Percentiles rank a stretch among this genome's conserved stretches.
Conservation (phyloP, 2,797 vertebrate species). For the Hyperoplus lanceolatus region DNA sequence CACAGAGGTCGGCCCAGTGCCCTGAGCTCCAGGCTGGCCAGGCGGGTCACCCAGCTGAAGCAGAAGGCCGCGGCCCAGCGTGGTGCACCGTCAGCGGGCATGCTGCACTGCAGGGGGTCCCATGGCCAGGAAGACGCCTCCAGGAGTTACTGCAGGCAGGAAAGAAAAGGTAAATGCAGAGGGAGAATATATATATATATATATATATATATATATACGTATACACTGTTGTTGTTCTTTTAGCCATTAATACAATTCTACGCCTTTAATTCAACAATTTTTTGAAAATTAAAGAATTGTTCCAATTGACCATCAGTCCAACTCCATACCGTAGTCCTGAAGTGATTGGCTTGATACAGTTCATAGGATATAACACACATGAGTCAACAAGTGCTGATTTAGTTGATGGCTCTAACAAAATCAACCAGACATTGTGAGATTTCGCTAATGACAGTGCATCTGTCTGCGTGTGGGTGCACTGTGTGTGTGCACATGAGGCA, state of each 20-base stretch:
- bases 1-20: constrained; percentile 82
- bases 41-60: constrained; percentile 89
- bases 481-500: constrained; percentile 15
- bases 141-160: constrained; percentile 83
- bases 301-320: background rate
- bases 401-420: constrained; percentile 26
- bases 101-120: constrained; percentile 85
- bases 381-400: constrained; percentile 23
- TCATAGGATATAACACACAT: constrained; percentile 17
- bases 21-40: constrained; percentile 86
- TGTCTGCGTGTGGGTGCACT: constrained; percentile 9
- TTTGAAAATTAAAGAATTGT: background rate
- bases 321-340: too few relatives aligned
- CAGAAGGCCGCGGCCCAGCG: constrained; percentile 89
- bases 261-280: background rate
- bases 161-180: constrained; percentile 63
- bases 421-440: constrained; percentile 46
- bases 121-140: constrained; percentile 68
- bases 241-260: background rate
- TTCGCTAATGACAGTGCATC: constrained; percentile 17
- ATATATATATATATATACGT: too few relatives aligned
- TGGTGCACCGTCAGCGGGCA: constrained; percentile 77
- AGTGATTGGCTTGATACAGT: background rate
- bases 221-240: constrained; percentile 21
- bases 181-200: background rate